Evolutionary conservation across 2,113 vertebrate genomes (phyloP).

Genomic region (Machaerirhynchus nigripectus): DNA sequence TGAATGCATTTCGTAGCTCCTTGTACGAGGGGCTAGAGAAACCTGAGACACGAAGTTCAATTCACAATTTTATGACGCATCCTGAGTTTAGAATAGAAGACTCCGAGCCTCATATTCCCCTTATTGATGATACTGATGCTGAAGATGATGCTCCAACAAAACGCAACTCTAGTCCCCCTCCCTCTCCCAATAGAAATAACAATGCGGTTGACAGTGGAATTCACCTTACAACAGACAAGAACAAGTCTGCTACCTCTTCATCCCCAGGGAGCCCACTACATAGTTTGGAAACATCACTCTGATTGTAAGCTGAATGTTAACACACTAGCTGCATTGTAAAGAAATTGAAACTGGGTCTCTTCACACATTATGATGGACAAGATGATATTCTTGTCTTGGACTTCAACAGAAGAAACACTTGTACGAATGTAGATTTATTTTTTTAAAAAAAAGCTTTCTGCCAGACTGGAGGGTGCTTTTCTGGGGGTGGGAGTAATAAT

Average conservation of each 20-base stretch:
- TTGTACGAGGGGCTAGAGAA: slow-evolving; percentile 98
- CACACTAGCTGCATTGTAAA: slow-evolving; percentile 83
- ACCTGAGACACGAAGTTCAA: slow-evolving; percentile 94
- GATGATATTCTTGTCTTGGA: slow-evolving; percentile 84
- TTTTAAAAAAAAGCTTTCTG: slow-evolving; percentile 86
- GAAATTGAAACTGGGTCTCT: slow-evolving; percentile 84
- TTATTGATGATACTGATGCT: slow-evolving; percentile 97
- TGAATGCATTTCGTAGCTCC: slow-evolving; percentile 99
- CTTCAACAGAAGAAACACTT: slow-evolving; percentile 91
- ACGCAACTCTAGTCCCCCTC: slow-evolving; percentile 88
- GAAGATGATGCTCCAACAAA: slow-evolving; percentile 98
- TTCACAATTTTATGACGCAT: slow-evolving; percentile 99
- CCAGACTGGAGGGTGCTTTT: slow-evolving; percentile 88
- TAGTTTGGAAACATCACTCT: slow-evolving; percentile 99
- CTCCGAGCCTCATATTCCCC: slow-evolving; percentile 98
- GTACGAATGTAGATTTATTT: slow-evolving; percentile 93
- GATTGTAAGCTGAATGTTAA: slow-evolving; percentile 87
- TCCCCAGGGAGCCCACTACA: slow-evolving; percentile 96
- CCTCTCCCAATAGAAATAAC: slow-evolving; percentile 98
- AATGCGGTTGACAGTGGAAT: slow-evolving; percentile 95
- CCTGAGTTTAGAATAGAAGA: slow-evolving; percentile 99
- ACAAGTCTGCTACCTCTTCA: slow-evolving; percentile 90
- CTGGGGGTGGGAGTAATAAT: slow-evolving; percentile 81
- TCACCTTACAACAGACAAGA: slow-evolving; percentile 91
- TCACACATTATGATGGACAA: slow-evolving; percentile 80